Evolutionary conservation across 2,113 vertebrate species (phyloP), one percentile per base, ranked within the genome.

Genomic region (Xiphorhynchus elegans): DNA sequence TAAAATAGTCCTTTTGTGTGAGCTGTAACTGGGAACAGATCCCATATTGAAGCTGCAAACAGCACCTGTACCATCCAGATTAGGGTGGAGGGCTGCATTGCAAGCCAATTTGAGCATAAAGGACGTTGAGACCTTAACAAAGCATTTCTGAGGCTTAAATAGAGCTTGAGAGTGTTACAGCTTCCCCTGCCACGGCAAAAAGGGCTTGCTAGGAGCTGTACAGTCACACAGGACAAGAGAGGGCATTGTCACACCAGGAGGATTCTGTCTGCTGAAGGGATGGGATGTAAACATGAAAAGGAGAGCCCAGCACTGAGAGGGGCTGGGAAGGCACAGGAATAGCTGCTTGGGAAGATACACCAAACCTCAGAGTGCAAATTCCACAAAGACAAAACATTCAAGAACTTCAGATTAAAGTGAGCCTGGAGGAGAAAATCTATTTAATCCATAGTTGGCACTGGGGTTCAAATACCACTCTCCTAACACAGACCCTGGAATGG

Each of bases 361-460:
- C 6, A 4, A 88, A 93, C 83, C 90, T 62, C 44, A 74, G 80
- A 96, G 94, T 94, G 83, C 69, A 94, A 96, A 94, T 69, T 47
- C 50, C 75, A 52, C 64, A 47, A 64, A 92, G 64, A 97, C 75
- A 93, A 72, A 93, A 59, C 85, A 66, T 66, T 72, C 4, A 14
- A 91, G 76, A 64, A 76, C 90, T 95, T 81, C 85, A 78, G 50
- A 78, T 70, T 86, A 11, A 90, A 95, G 64, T 26, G 42, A 70
- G 84, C 40, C 82, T 81, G 62, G 94, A 86, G 90, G 89, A 94
- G 68, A 84, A 97, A 88, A 60, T 94, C 89, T 79, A 69, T 93
- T 95, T 83, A 76, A 84, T 80, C 28, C 56, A 84, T 2, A 47
- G 75, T 52, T 84, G 94, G 80, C 49, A 42, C 40, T 39, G 73